These are phyloP conservation scores for Protomyctophum bolini DNA, from an alignment of 2,113 vertebrate species.

Conservation along the genomic window DNA sequence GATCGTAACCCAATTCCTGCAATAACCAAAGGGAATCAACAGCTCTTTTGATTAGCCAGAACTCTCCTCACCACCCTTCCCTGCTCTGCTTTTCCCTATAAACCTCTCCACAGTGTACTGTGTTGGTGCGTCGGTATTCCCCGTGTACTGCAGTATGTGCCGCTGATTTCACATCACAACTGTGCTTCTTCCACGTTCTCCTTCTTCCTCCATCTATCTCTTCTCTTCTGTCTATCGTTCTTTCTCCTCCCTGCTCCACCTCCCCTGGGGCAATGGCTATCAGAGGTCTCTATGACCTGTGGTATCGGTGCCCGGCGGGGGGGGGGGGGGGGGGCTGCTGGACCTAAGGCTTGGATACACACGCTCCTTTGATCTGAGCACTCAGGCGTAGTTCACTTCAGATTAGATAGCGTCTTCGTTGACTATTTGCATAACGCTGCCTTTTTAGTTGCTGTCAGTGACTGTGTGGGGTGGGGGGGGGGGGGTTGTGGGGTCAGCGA, in stretches of 20 bases:
- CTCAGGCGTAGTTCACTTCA: constrained; percentile 47
- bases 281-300: constrained; percentile 42
- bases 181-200: constrained; percentile 18
- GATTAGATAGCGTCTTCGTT: constrained; percentile 58
- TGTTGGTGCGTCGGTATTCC: constrained; percentile 19
- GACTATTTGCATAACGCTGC: constrained; percentile 52
- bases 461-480: no score
- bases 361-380: constrained; percentile 62
- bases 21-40: constrained; percentile 18
- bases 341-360: constrained; percentile 34
- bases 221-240: constrained; percentile 8
- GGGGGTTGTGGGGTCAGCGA: no score
- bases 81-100: constrained; percentile 2
- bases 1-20: constrained; percentile 22
- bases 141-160: constrained; percentile 9
- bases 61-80: not conserved
- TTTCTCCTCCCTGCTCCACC: not conserved
- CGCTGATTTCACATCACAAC: constrained; percentile 15
- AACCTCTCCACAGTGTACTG: not conserved
- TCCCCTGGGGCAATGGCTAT: constrained; percentile 42
- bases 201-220: not conserved
- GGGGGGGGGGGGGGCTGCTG: not conserved
- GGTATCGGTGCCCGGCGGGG: constrained; percentile 11
- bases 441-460: no score
- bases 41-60: not conserved